Percentiles rank a stretch among this genome's conserved stretches.
Evolutionary conservation across 1,140 invertebrate genomes (phyloP).

Genomic region (Bombus difficillimus): DNA sequence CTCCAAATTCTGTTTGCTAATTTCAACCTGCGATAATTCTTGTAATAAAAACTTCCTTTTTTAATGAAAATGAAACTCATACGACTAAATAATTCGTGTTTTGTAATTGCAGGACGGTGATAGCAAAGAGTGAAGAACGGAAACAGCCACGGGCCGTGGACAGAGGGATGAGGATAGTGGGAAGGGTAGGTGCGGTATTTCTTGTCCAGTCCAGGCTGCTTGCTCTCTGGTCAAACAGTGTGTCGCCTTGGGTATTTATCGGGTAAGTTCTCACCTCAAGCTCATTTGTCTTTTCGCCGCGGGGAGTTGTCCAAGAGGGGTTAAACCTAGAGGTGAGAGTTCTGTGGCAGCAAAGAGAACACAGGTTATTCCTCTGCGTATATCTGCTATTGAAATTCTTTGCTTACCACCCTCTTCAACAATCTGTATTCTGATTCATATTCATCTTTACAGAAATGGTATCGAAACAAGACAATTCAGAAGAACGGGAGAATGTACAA

Average conservation of each 20-base stretch:
- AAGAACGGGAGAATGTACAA: neutral
- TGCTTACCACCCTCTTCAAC: neutral
- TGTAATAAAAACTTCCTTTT: too few relatives aligned
- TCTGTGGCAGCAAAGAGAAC: conserved; percentile 50
- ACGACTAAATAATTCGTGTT: conserved; percentile 15
- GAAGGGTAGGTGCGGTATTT: conserved; percentile 77
- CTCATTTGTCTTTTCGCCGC: conserved; percentile 82
- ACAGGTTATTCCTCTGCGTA: conserved; percentile 5
- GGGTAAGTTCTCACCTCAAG: conserved; percentile 83
- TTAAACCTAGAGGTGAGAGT: conserved; percentile 57
- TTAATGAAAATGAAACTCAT: conserved; percentile 6
- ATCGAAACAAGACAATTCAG: neutral
- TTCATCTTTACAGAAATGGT: neutral
- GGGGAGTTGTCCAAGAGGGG: conserved; percentile 73
- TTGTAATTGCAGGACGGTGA: neutral
- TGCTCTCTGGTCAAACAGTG: conserved; percentile 82
- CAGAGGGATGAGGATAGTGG: conserved; percentile 51
- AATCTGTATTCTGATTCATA: neutral
- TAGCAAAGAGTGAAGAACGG: conserved; percentile 56
- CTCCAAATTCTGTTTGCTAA: too few relatives aligned
- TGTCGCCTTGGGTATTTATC: conserved; percentile 84
- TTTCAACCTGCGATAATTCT: too few relatives aligned
- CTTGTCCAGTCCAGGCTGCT: conserved; percentile 74
- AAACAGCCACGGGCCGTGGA: conserved; percentile 46
- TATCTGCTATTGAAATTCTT: conserved; percentile 36